Percentiles rank a stretch among this genome's conserved stretches.
phyloP scores from a whole-genome alignment of 1,140 invertebrate species.

The Pseudomyrmex concolor region DNA sequence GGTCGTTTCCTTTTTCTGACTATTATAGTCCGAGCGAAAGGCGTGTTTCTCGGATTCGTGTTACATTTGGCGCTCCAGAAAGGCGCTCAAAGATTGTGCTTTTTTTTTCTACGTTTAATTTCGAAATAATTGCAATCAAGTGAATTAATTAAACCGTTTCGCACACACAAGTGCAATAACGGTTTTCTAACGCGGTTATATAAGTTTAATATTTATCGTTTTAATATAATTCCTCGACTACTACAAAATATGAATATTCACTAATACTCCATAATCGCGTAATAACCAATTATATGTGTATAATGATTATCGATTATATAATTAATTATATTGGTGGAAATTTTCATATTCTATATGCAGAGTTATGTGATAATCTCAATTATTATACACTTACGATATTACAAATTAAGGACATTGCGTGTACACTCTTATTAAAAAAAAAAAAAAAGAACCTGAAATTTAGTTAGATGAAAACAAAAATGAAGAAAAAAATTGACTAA shows the following conservation, averaged over 20 bases:
- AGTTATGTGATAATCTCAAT: neutral
- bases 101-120: neutral
- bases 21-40: neutral
- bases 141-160: neutral
- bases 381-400: neutral
- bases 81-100: neutral
- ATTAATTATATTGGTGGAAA: too few relatives aligned
- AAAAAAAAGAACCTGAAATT: too few relatives aligned
- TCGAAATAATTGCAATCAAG: neutral
- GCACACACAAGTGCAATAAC: neutral
- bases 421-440: too few relatives aligned
- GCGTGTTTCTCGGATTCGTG: neutral
- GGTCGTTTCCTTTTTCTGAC: slow-evolving; percentile 4
- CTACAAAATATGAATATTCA: neutral
- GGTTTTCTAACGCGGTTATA: neutral
- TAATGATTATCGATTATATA: too few relatives aligned
- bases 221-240: neutral
- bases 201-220: neutral
- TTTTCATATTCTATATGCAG: too few relatives aligned
- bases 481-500: neutral
- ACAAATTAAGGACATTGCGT: neutral
- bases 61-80: neutral
- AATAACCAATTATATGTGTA: too few relatives aligned
- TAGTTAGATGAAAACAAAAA: neutral
- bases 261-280: too few relatives aligned